These are phyloP conservation scores for Sigmodon hispidus DNA, from an alignment of 2,113 vertebrate genomes.

Conservation along the genomic window DNA sequence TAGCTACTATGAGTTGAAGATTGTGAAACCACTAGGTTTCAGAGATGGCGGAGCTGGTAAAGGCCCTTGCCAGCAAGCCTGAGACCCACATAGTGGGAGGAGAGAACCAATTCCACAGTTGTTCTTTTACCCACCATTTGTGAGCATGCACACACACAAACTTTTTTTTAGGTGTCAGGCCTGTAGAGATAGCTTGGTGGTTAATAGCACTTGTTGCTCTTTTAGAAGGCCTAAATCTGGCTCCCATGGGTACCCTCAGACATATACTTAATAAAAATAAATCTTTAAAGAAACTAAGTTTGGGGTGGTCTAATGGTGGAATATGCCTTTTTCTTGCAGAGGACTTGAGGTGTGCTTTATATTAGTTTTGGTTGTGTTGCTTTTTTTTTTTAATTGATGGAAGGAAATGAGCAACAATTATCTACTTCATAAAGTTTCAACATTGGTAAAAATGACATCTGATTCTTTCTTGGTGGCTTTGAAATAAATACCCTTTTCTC, in stretches of 20 bases:
- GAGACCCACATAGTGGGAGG: background rate
- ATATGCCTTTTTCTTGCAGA: background rate
- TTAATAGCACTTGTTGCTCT: background rate
- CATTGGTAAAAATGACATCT: background rate
- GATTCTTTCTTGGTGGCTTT: background rate
- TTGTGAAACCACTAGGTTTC: background rate
- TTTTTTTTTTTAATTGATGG: constrained; percentile 13
- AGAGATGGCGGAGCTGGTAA: background rate
- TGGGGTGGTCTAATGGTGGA: background rate
- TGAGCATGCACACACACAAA: background rate
- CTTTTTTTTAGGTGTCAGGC: background rate
- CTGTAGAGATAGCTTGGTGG: background rate
- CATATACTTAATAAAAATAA: background rate
- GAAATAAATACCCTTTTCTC: background rate
- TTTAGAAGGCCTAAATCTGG: background rate
- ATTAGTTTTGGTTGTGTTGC: background rate
- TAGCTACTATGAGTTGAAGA: background rate
- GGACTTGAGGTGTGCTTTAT: background rate
- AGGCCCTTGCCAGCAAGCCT: background rate
- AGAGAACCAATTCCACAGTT: background rate
- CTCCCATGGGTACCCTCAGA: background rate
- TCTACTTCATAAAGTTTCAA: background rate
- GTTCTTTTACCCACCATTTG: background rate
- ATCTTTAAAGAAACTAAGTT: background rate
- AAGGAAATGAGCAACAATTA: background rate